Conservation (phyloP, 2,113 vertebrate species). For the Carollia perspicillata region DNA sequence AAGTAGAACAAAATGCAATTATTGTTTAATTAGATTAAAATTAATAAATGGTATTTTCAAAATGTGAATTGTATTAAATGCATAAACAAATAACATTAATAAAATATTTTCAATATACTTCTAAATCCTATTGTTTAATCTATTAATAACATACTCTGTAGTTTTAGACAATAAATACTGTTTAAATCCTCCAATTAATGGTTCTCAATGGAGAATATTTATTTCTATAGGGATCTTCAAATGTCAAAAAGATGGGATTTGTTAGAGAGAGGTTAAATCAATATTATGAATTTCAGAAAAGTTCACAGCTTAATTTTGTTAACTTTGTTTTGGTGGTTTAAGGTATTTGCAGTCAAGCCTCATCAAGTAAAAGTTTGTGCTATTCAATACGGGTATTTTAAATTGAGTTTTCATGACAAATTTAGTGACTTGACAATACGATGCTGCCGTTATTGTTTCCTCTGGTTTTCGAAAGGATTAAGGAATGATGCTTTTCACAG, state of each 20-base stretch:
- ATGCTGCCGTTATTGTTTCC: not conserved
- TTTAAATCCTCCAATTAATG: not conserved
- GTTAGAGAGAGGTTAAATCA: not conserved
- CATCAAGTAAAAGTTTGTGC: not conserved
- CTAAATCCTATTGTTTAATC: not conserved
- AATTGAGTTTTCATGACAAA: not conserved
- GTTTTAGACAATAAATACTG: not conserved
- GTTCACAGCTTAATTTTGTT: not conserved
- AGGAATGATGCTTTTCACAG: not conserved
- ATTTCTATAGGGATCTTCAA: not conserved
- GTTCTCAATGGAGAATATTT: not conserved
- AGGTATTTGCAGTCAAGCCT: not conserved
- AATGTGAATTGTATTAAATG: not conserved
- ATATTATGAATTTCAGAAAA: not conserved
- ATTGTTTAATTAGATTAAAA: not conserved
- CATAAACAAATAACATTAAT: not conserved
- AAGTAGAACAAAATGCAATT: not conserved
- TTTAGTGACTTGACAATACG: not conserved
- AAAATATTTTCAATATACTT: not conserved
- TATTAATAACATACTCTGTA: not conserved
- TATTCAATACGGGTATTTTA: not conserved
- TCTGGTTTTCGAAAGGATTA: not conserved
- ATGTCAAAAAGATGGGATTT: not conserved
- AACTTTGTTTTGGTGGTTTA: not conserved
- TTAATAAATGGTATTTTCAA: not conserved